Evolutionary conservation across 2,888 invertebrate genomes (phyloP).

Genomic region (Euphydryas editha): DNA sequence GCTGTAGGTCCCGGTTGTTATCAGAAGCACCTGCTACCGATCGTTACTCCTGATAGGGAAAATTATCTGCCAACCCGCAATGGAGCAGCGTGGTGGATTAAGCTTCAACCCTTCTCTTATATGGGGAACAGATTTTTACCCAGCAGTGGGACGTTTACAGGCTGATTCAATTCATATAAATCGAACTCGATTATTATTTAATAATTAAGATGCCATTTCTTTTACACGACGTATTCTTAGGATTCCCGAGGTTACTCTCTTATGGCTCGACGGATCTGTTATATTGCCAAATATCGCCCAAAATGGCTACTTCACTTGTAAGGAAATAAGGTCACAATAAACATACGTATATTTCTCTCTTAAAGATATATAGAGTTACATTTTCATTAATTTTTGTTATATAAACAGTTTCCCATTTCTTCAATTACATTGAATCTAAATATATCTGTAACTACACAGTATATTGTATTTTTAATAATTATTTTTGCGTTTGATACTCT

Average conservation of each 20-base stretch:
- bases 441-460: too few species aligned
- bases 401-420: not conserved
- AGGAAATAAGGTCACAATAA: slow-evolving; percentile 28
- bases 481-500: too few species aligned
- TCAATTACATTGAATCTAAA: not conserved
- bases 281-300: slow-evolving; percentile 40
- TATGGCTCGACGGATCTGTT: slow-evolving; percentile 47
- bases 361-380: not conserved
- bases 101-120: too few species aligned
- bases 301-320: slow-evolving; percentile 35
- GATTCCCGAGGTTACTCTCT: slow-evolving; percentile 26
- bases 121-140: too few species aligned
- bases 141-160: too few species aligned
- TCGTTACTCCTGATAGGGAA: too few species aligned
- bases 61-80: too few species aligned
- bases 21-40: too few species aligned
- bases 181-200: not conserved
- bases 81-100: too few species aligned
- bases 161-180: too few species aligned
- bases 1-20: too few species aligned
- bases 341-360: not conserved
- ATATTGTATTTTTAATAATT: too few species aligned
- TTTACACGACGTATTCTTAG: not conserved
- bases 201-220: slow-evolving; percentile 6
- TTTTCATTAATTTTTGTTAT: not conserved